These are phyloP conservation scores for Antechinus stuartii DNA, from an alignment of 2,113 vertebrate species.

Conservation along the genomic window DNA sequence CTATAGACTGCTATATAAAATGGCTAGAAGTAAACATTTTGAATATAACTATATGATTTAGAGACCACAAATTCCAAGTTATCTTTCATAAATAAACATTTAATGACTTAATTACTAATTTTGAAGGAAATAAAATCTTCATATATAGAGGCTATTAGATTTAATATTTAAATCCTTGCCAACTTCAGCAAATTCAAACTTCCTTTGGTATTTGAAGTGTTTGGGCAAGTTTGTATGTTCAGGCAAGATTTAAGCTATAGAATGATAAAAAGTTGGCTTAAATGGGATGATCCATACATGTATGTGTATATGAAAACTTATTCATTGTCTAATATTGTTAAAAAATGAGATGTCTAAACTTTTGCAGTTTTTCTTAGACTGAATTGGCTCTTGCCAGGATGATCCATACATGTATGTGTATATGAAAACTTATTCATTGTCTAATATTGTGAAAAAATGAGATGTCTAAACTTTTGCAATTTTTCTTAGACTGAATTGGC, in stretches of 20 bases:
- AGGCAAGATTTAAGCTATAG: conserved; percentile 34
- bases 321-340: conserved; percentile 45
- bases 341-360: conserved; percentile 65
- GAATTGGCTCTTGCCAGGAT: conserved; percentile 87
- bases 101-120: conserved; percentile 9
- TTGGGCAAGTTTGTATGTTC: conserved; percentile 49
- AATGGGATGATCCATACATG: not conserved
- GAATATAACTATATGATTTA: conserved; percentile 42
- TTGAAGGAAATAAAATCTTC: not conserved
- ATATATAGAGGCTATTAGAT: not conserved
- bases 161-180: not conserved
- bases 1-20: not conserved
- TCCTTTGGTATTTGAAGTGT: conserved; percentile 41
- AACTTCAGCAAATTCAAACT: not conserved
- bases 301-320: conserved; percentile 44
- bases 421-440: conserved; percentile 50
- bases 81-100: conserved; percentile 24
- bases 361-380: conserved; percentile 84
- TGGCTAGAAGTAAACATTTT: not conserved
- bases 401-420: not conserved
- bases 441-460: conserved; percentile 53
- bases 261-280: conserved; percentile 45
- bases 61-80: conserved; percentile 29
- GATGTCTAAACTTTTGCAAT: conserved; percentile 73
- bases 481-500: conserved; percentile 87